Evolutionary conservation across 2,888 invertebrate genomes (phyloP).

Genomic region (Agrilus biguttatus): DNA sequence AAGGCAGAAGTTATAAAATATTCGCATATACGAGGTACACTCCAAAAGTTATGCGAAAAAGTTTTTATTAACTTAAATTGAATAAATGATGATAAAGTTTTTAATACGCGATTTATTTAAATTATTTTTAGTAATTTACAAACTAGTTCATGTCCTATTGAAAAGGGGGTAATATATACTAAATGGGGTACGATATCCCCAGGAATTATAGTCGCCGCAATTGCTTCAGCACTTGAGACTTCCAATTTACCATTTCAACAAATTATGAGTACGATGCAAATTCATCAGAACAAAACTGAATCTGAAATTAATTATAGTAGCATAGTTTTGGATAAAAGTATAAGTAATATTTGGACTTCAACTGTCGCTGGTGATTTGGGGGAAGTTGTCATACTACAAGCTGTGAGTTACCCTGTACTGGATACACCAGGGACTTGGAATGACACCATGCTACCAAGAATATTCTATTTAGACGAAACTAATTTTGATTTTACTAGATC

Average conservation of each 20-base stretch:
- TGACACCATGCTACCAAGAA: conserved; percentile 42
- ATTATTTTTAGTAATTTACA: no score
- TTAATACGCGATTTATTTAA: no score
- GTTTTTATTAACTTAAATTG: no score
- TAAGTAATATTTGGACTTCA: conserved; percentile 37
- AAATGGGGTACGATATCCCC: conserved; percentile 45
- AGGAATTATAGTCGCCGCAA: conserved; percentile 42
- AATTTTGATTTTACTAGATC: conserved; percentile 52
- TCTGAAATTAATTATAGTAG: conserved; percentile 1
- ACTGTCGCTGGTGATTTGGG: conserved; percentile 50
- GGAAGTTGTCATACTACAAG: conserved; percentile 51
- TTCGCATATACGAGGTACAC: no score
- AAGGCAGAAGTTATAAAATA: no score
- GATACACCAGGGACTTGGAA: conserved; percentile 48
- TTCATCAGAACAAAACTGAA: conserved; percentile 12
- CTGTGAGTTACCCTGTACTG: conserved; percentile 35
- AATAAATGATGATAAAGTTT: no score
- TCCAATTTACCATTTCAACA: conserved; percentile 39
- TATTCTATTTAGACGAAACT: conserved; percentile 38
- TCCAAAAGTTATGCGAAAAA: no score
- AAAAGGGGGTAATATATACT: conserved; percentile 49
- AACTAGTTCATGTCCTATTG: conserved; percentile 40
- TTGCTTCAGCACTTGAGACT: conserved; percentile 45
- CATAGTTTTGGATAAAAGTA: conserved; percentile 8
- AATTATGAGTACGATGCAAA: conserved; percentile 26